Evolutionary conservation across 2,797 vertebrate species (phyloP).

Genomic region (Argentina silus): DNA sequence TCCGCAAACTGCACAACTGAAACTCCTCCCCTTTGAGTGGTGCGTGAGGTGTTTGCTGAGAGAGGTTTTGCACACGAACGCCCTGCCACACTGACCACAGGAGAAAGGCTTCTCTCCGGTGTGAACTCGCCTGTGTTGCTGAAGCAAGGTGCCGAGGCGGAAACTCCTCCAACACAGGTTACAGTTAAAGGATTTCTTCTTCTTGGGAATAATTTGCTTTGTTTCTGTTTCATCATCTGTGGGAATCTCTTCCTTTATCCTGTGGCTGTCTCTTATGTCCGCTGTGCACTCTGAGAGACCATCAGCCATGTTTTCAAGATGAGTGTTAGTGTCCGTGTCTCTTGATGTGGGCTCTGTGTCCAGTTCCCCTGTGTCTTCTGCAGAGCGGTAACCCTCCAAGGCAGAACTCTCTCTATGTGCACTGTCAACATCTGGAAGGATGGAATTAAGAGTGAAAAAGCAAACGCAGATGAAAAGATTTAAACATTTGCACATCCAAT

Average conservation of each 20-base stretch:
- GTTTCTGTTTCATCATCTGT: not conserved
- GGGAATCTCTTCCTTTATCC: not conserved
- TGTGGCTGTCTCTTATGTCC: not conserved
- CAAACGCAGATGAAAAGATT: not conserved
- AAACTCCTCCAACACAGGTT: not conserved
- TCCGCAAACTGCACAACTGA: constrained; percentile 29
- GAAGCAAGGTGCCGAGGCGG: constrained; percentile 35
- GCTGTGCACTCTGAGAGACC: not conserved
- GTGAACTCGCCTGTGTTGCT: constrained; percentile 72
- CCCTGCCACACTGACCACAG: constrained; percentile 69
- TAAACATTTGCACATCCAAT: not conserved
- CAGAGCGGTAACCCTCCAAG: not conserved
- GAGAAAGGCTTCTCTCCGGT: constrained; percentile 53
- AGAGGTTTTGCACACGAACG: constrained; percentile 73
- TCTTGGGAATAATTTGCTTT: not conserved
- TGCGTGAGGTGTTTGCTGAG: constrained; percentile 68
- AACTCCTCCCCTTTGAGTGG: constrained; percentile 73
- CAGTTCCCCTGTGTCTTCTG: not conserved
- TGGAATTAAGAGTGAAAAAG: not conserved
- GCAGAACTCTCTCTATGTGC: not conserved
- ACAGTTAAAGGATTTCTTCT: not conserved
- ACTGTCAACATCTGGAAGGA: not conserved
- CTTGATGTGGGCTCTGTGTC: not conserved
- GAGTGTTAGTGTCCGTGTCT: not conserved
- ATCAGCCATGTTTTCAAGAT: not conserved